Base-by-base conservation (phyloP, 1,140 invertebrate genomes). In the Drosophila bifasciata region DNA sequence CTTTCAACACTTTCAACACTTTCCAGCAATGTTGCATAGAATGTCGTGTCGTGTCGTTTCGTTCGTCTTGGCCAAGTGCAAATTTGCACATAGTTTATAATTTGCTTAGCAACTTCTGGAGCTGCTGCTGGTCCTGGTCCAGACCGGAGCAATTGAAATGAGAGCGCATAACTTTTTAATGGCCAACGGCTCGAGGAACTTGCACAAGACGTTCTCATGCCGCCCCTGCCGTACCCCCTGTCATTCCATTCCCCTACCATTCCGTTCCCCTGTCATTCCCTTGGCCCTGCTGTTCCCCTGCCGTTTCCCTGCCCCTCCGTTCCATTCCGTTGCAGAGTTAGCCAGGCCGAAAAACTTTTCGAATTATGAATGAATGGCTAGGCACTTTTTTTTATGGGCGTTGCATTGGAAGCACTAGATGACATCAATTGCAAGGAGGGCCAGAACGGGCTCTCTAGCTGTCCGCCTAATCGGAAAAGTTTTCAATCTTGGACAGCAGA, bases 121-220 rank as follows among this genome's bases (percentile, higher is more conserved):
- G 3, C 17, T 36, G 32, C 3, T 13, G 6, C 11, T 1, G 23
- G 19, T 5, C 2, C 13, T 32, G 32, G 32, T 36, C 32, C 32
- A 36, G 32, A 36, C 36, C 25, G 36, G 44, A 40, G 56, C 69
- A 86, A 88, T 88, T 88, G 77, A 86, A 86, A 86, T 81, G 70
- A 67, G 70, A 86, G 63, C 50, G 79, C 73, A 66, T 64, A 86
- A 86, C 81, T 86, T 86, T 88, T 86, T 88, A 86, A 88, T 86
- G 84, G 83, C 77, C 71, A 52, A 28, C 64, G 40, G 68, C 64
- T 81, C 68, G 62, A 56, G 50, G 25, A 69, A 74, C 60, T 73
- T 40, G 56, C 21, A 32, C 40, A 43, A 52, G 52, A 62, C 60
- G 61, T 58, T 79, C 23, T 48, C n/a, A n/a, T n/a, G n/a, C n/a